phyloP scores from a whole-genome alignment of 2,888 invertebrate species.

The Temnothorax unifasciatus region DNA sequence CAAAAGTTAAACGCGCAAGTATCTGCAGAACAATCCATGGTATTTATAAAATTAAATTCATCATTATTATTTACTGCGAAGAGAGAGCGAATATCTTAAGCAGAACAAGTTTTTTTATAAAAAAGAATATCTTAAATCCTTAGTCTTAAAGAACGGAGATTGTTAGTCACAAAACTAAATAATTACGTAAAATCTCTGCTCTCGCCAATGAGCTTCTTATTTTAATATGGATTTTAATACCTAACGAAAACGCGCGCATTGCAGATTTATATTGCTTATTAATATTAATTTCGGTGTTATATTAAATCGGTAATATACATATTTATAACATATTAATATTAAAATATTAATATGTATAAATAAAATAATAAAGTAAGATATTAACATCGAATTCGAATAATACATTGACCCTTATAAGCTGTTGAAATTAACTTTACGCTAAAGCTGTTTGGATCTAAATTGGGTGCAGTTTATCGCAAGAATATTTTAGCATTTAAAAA shows the following conservation, averaged over 20 bases:
- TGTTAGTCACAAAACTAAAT: neutral
- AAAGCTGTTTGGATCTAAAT: too few relatives aligned
- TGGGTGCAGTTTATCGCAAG: too few relatives aligned
- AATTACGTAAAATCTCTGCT: neutral
- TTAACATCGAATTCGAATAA: neutral
- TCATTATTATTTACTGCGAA: slow-evolving; percentile 9
- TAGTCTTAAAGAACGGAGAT: neutral
- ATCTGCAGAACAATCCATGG: neutral
- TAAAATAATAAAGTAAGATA: slow-evolving; percentile 1
- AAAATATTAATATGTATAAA: too few relatives aligned
- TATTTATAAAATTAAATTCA: slow-evolving; percentile 11
- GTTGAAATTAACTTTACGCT: too few relatives aligned
- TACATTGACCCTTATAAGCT: too few relatives aligned
- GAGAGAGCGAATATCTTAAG: neutral
- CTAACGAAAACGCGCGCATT: too few relatives aligned
- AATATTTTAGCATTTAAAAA: too few relatives aligned
- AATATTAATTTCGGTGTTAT: neutral
- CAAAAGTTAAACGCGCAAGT: neutral
- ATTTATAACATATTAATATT: too few relatives aligned
- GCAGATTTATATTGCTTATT: neutral
- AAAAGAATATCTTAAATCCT: neutral
- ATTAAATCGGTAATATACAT: too few relatives aligned
- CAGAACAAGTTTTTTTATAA: neutral
- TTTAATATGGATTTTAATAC: neutral
- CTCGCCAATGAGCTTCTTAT: neutral